These are phyloP conservation scores for Epicauta chinensis DNA, from an alignment of 1,140 invertebrate genomes.

Conservation along the genomic window DNA sequence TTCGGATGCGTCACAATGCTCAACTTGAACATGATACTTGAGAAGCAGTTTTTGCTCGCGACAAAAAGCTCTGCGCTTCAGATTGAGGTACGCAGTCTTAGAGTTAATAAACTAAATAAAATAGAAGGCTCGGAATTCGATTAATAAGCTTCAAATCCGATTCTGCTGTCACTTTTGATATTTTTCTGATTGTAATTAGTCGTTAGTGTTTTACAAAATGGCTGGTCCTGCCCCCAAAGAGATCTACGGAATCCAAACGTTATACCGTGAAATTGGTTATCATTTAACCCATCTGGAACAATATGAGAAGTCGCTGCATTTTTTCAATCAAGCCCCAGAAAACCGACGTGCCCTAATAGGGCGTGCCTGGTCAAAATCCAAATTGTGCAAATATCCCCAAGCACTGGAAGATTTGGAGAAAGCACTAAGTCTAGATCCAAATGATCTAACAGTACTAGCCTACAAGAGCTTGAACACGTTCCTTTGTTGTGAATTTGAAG, in stretches of 20 bases:
- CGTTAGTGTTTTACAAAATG: too few relatives aligned
- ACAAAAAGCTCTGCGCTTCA: too few relatives aligned
- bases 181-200: too few relatives aligned
- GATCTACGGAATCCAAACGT: conserved; percentile 46
- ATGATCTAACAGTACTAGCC: conserved; percentile 45
- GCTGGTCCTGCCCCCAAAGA: conserved; percentile 30
- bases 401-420: conserved; percentile 47
- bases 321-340: conserved; percentile 38
- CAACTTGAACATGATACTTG: too few relatives aligned
- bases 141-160: too few relatives aligned
- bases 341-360: conserved; percentile 46
- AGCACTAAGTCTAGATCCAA: conserved; percentile 44
- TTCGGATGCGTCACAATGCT: too few relatives aligned
- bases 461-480: conserved; percentile 50
- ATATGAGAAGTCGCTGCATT: conserved; percentile 14
- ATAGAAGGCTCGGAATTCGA: too few relatives aligned
- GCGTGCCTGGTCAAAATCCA: conserved; percentile 44
- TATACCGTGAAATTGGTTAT: conserved; percentile 47
- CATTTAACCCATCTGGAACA: conserved; percentile 31
- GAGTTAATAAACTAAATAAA: too few relatives aligned
- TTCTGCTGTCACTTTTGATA: too few relatives aligned
- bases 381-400: conserved; percentile 46
- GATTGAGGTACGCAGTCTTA: too few relatives aligned
- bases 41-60: too few relatives aligned
- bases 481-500: conserved; percentile 50